phyloP scores from a whole-genome alignment of 2,797 vertebrate species.

The Aplochiton taeniatus region DNA sequence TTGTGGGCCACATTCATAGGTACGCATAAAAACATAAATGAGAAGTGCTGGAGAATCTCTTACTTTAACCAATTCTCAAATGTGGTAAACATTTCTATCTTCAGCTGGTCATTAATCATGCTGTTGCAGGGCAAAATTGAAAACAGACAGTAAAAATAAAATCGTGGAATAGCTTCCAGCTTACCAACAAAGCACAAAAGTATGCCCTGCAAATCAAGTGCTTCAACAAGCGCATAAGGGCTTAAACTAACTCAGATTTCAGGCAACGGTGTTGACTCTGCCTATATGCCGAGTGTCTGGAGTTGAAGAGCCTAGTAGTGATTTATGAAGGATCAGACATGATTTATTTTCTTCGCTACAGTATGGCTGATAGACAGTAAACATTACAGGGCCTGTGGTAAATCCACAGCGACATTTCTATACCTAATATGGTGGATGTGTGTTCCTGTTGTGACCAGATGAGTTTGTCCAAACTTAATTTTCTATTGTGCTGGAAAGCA shows the following conservation, averaged over 20 bases:
- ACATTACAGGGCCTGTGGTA: conserved; percentile 43
- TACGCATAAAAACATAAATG: no score
- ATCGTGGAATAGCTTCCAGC: conserved; percentile 51
- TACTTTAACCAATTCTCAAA: not conserved
- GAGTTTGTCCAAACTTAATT: no score
- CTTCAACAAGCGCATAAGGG: conserved; percentile 43
- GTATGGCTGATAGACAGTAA: conserved; percentile 53
- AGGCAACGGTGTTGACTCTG: conserved; percentile 34
- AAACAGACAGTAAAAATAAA: conserved; percentile 22
- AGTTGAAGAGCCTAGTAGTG: conserved; percentile 44
- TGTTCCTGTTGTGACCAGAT: no score
- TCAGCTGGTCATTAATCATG: conserved; percentile 25
- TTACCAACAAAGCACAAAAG: conserved; percentile 53
- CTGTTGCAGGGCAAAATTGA: not conserved
- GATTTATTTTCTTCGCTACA: conserved; percentile 48
- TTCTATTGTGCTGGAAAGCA: no score
- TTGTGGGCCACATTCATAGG: no score
- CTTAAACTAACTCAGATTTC: conserved; percentile 41
- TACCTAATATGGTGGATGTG: no score
- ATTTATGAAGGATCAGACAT: conserved; percentile 52
- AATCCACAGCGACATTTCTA: conserved; percentile 23
- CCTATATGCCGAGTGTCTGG: conserved; percentile 50
- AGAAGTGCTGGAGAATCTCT: no score
- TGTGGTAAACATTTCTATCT: conserved; percentile 27
- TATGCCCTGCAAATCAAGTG: conserved; percentile 38